Evolutionary conservation across 2,797 vertebrate species (phyloP).

Genomic region (Malurus leucopterus): DNA sequence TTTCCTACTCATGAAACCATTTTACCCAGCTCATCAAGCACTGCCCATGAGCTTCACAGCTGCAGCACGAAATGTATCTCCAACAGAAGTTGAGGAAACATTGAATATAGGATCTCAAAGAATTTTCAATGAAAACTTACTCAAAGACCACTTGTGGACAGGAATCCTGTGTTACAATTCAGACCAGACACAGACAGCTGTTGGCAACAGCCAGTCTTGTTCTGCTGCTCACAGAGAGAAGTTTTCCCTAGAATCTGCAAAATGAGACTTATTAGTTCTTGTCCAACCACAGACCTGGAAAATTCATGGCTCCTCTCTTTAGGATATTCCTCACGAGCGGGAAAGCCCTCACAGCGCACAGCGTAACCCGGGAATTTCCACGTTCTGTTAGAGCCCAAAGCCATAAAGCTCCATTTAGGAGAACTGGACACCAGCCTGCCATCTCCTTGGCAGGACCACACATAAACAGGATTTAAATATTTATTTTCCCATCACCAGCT

Average conservation of each 20-base stretch:
- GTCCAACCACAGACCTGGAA: background rate
- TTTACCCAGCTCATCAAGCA: background rate
- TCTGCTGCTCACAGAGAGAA: background rate
- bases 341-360: background rate
- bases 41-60: background rate
- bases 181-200: background rate
- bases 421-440: background rate
- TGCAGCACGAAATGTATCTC: background rate
- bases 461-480: background rate
- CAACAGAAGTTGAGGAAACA: background rate
- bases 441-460: conserved; percentile 9
- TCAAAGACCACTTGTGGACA: background rate
- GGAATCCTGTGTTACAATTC: background rate
- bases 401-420: background rate
- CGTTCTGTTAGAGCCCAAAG: background rate
- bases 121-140: background rate
- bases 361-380: background rate
- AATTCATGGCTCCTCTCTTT: background rate
- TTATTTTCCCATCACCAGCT: background rate
- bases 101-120: background rate
- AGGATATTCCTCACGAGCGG: background rate
- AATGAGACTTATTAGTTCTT: background rate
- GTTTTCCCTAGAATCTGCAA: background rate
- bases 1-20: background rate
- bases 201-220: background rate